Base-by-base conservation (phyloP, 2,888 invertebrate genomes). In the Drosophila prolongata region DNA sequence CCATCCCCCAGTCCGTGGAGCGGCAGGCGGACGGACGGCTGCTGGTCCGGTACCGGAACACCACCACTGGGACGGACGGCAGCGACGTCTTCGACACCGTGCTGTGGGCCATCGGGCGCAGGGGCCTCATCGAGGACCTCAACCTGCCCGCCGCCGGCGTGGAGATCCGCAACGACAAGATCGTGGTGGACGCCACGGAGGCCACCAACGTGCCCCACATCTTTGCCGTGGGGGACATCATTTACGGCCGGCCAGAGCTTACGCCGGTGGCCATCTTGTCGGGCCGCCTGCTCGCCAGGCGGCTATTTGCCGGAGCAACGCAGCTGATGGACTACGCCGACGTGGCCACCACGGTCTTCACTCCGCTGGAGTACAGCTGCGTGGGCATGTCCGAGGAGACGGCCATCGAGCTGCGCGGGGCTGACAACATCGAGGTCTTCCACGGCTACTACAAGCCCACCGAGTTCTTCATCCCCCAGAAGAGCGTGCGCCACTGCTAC, bases 181-280 rank as follows among this genome's bases (percentile, higher is more conserved):
- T 97, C 40, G 93, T 95, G 14, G 96, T 96, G 5, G 93, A 93
- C 9, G 92, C 93, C 1, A 93, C 94, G 53, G 99, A 99, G 90
- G 96, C 96, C 89, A 97, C 97, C 0, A 97, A 96, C 92, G 94
- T 97, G 59, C 94, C 96, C 0, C 95, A 98, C 92, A 95, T 99
- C 67, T 98, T 94, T 93, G 99, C 98, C 6, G 96, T 99, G 74
- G 99, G 99, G 35, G 99, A 99, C 93, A 96, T 97, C 78, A 93
- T 97, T 68, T 94, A 96, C 80, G 96, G 95, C 74, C 94, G 95
- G 81, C 97, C 97, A 0, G 98, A 99, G 93, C 93, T 99, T 37
- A 98, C 99, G 1, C 99, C 99, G 3, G 98, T 98, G 10, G 98
- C 98, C 40, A 97, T 98, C 84, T 95, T 95, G 88, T 97, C 98